Percentiles rank a stretch among this genome's conserved stretches.
Conservation (phyloP, 1,140 invertebrate species). For the Drosophila ambigua region DNA sequence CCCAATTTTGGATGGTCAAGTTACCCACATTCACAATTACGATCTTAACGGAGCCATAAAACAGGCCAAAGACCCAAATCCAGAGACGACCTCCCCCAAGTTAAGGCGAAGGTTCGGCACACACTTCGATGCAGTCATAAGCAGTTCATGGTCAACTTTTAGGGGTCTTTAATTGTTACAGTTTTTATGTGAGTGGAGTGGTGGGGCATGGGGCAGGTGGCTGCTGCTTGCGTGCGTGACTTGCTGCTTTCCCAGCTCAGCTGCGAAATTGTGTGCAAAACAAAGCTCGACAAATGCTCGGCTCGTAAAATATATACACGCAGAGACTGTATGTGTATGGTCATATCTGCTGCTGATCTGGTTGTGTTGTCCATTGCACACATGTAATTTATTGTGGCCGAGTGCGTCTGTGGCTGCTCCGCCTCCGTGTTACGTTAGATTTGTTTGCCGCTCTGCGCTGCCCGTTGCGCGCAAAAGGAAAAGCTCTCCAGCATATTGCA, state of each 20-base stretch:
- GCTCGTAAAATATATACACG: conserved; percentile 20
- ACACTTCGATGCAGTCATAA: conserved; percentile 24
- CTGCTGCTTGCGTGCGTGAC: conserved; percentile 23
- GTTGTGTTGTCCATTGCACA: conserved; percentile 40
- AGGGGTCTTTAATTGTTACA: conserved; percentile 46
- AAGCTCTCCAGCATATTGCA: conserved; percentile 24
- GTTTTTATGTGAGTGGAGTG: conserved; percentile 6
- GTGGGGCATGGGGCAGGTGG: background rate
- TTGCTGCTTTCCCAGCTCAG: conserved; percentile 23
- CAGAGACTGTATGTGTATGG: conserved; percentile 22
- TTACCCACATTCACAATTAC: conserved; percentile 50
- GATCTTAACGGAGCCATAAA: too few species aligned
- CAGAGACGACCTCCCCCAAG: background rate
- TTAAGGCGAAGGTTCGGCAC: conserved; percentile 63
- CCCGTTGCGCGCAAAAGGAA: conserved; percentile 48
- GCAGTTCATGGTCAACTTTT: conserved; percentile 64
- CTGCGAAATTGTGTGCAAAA: conserved; percentile 49
- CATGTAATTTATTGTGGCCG: conserved; percentile 53
- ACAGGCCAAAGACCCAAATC: background rate
- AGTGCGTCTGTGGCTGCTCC: conserved; percentile 48
- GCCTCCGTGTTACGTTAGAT: too few species aligned
- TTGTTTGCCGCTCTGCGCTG: background rate
- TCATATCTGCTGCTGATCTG: conserved; percentile 3
- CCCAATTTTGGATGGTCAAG: conserved; percentile 48
- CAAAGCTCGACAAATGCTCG: conserved; percentile 26